Conservation (phyloP, 2,888 invertebrate species). For the Lamellibrachia satsuma region DNA sequence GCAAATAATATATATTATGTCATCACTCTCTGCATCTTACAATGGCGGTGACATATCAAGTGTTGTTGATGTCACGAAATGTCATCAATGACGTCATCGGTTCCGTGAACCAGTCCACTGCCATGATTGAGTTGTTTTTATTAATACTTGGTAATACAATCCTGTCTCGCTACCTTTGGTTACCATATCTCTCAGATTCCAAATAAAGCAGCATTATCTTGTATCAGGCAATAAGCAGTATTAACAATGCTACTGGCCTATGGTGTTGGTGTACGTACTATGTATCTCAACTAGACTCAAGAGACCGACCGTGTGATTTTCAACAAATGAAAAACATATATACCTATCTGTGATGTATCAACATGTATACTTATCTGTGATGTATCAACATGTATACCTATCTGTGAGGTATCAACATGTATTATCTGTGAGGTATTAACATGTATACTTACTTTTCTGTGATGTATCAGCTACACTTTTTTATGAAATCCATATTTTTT, state of each 20-base stretch:
- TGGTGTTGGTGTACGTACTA: not conserved
- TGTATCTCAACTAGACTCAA: not conserved
- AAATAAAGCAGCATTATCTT: not conserved
- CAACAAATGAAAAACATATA: not conserved
- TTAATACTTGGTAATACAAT: not conserved
- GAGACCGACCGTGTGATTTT: not conserved
- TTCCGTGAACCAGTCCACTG: not conserved
- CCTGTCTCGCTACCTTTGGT: not conserved
- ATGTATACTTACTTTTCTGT: too few relatives aligned
- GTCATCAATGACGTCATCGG: not conserved
- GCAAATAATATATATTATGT: not conserved
- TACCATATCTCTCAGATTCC: not conserved
- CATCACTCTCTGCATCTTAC: not conserved
- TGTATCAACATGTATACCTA: too few relatives aligned
- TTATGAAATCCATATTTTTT: too few relatives aligned
- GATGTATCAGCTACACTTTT: too few relatives aligned
- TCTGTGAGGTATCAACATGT: too few relatives aligned
- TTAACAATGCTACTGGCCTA: not conserved
- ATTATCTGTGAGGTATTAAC: too few relatives aligned
- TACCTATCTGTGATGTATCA: too few relatives aligned
- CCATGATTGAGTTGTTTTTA: not conserved
- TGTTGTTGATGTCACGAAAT: not conserved
- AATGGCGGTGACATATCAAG: not conserved
- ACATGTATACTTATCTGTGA: too few relatives aligned
- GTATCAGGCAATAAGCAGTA: not conserved